Percentiles rank a stretch among this genome's conserved stretches.
phyloP scores from a whole-genome alignment of 2,888 invertebrate species.

The Diarsia rubi region DNA sequence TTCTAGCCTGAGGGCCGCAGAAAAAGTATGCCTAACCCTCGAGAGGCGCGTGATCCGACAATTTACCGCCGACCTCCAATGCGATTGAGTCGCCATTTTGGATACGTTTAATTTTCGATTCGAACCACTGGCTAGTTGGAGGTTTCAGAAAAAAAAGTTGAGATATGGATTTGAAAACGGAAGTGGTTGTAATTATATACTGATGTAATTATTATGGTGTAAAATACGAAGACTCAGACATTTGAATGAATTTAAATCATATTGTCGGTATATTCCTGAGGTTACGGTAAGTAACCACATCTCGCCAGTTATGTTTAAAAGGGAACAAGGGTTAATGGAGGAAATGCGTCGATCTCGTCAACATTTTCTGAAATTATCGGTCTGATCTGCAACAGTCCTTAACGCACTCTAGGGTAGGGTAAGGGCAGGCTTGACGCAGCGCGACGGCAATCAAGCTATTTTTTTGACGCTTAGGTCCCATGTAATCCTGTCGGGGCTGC shows the following conservation, averaged over 20 bases:
- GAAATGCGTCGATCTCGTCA: too few species aligned
- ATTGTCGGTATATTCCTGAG: too few species aligned
- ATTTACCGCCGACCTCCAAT: slow-evolving; percentile 75
- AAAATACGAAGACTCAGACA: background rate
- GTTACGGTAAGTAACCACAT: background rate
- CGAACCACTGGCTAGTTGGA: slow-evolving; percentile 26
- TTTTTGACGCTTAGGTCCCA: background rate
- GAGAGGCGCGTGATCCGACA: slow-evolving; percentile 77
- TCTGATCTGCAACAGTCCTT: too few species aligned
- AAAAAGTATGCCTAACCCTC: slow-evolving; percentile 80
- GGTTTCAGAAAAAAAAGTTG: slow-evolving; percentile 13
- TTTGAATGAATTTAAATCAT: background rate
- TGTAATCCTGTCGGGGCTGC: too few species aligned
- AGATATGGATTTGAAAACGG: slow-evolving; percentile 17
- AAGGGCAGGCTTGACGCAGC: too few species aligned
- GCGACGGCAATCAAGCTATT: too few species aligned
- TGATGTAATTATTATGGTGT: background rate
- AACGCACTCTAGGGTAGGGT: too few species aligned
- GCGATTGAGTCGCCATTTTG: slow-evolving; percentile 67
- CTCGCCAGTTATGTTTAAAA: background rate
- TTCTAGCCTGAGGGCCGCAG: slow-evolving; percentile 78
- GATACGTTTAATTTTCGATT: slow-evolving; percentile 61
- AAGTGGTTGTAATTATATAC: background rate
- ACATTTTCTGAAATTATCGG: too few species aligned
- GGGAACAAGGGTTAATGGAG: too few species aligned